Percentiles rank a stretch among this genome's conserved stretches.
Conservation (phyloP, 2,113 vertebrate species). For the Heloderma charlesbogerti region DNA sequence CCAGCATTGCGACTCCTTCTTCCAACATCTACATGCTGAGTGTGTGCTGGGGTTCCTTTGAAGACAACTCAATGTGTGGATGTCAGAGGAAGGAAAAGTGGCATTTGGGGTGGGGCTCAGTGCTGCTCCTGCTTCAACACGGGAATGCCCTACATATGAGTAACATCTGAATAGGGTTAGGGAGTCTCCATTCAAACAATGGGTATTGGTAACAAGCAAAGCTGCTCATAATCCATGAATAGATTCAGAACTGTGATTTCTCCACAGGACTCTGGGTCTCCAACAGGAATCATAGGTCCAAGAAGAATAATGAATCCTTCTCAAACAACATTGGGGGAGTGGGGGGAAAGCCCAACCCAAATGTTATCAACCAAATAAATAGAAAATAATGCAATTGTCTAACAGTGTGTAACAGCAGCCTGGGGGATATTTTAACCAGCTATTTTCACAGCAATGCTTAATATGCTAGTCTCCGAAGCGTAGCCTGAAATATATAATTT, state of each 20-base stretch:
- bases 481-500: conserved; percentile 73
- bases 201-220: background rate
- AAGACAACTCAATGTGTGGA: background rate
- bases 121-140: background rate
- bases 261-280: background rate
- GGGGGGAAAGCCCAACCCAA: conserved; percentile 6
- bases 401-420: conserved; percentile 59
- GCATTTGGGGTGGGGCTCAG: background rate
- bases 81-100: background rate
- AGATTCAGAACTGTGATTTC: conserved; percentile 5
- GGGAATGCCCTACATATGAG: too few species aligned
- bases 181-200: background rate
- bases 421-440: conserved; percentile 68
- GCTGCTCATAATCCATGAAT: background rate
- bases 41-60: background rate
- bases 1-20: too few species aligned
- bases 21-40: too few species aligned
- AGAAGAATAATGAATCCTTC: conserved; percentile 24
- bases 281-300: background rate
- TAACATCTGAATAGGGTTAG: background rate
- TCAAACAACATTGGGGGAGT: background rate
- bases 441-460: conserved; percentile 69
- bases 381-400: conserved; percentile 60
- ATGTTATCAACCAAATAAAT: conserved; percentile 56
- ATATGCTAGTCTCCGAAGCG: conserved; percentile 56